Evolutionary conservation across 2,113 vertebrate species (phyloP).

Genomic region (Bothrops jararaca): DNA sequence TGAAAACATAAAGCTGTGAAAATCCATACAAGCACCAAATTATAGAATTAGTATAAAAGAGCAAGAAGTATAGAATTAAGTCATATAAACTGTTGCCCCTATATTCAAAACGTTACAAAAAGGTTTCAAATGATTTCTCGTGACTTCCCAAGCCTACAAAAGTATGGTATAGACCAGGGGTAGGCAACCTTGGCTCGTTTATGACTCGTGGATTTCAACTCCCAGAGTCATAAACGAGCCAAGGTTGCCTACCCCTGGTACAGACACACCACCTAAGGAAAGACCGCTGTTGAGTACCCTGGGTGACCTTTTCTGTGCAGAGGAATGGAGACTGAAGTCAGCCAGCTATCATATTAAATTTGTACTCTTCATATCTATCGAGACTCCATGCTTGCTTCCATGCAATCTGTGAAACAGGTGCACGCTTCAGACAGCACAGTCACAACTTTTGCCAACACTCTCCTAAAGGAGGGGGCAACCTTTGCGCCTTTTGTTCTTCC

Average conservation of each 20-base stretch:
- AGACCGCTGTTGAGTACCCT: background rate
- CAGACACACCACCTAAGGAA: background rate
- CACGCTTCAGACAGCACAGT: background rate
- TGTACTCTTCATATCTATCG: background rate
- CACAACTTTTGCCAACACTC: background rate
- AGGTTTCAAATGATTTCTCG: background rate
- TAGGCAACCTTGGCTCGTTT: no score
- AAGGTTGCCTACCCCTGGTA: no score
- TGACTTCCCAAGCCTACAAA: background rate
- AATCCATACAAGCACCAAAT: background rate
- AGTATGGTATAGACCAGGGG: background rate
- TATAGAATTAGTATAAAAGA: conserved; percentile 4
- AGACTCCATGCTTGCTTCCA: accelerated
- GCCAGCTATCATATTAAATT: background rate
- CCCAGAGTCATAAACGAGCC: no score
- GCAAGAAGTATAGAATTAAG: background rate
- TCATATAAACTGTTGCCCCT: background rate
- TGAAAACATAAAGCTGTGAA: background rate
- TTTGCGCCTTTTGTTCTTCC: conserved; percentile 87
- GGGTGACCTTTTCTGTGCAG: background rate
- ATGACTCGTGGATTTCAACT: no score
- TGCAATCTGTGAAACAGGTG: background rate
- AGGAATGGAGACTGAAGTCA: background rate
- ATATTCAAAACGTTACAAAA: accelerated
- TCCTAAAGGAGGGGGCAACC: conserved; percentile 87